Conservation (phyloP, 1,140 invertebrate genomes). For the Bombus affinis region DNA sequence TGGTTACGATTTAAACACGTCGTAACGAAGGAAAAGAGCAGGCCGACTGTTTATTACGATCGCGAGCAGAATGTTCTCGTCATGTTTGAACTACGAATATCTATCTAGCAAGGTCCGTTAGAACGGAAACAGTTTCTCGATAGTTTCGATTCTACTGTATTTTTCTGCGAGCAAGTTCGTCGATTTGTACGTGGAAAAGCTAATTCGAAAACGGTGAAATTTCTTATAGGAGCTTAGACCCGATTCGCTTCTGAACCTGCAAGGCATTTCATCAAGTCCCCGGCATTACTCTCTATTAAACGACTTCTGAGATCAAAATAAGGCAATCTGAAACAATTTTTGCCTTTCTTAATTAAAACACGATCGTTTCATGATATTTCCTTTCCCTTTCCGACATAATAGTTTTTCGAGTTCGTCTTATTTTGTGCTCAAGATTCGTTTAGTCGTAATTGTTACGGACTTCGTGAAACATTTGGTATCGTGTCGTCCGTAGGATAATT, state of each 20-base stretch:
- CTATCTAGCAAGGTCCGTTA: neutral
- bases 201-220: neutral
- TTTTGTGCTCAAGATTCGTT: slow-evolving; percentile 28
- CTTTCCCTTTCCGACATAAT: neutral
- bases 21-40: too few relatives aligned
- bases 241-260: slow-evolving; percentile 8
- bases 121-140: neutral
- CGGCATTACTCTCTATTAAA: neutral
- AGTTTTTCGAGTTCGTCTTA: neutral
- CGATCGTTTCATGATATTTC: neutral
- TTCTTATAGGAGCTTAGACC: slow-evolving; percentile 11
- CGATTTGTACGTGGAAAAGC: neutral
- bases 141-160: slow-evolving; percentile 15
- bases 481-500: neutral
- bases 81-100: slow-evolving; percentile 8
- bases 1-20: neutral
- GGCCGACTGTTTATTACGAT: neutral
- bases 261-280: slow-evolving; percentile 12
- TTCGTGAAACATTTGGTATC: neutral
- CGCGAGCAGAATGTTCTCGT: neutral
- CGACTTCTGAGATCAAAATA: slow-evolving; percentile 17
- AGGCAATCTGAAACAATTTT: neutral
- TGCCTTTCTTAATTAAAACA: neutral
- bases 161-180: slow-evolving; percentile 15
- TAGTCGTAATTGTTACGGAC: neutral